Percentiles rank a stretch among this genome's conserved stretches.
Evolutionary conservation across 2,113 vertebrate genomes (phyloP).

Genomic region (Callopanchax toddi): DNA sequence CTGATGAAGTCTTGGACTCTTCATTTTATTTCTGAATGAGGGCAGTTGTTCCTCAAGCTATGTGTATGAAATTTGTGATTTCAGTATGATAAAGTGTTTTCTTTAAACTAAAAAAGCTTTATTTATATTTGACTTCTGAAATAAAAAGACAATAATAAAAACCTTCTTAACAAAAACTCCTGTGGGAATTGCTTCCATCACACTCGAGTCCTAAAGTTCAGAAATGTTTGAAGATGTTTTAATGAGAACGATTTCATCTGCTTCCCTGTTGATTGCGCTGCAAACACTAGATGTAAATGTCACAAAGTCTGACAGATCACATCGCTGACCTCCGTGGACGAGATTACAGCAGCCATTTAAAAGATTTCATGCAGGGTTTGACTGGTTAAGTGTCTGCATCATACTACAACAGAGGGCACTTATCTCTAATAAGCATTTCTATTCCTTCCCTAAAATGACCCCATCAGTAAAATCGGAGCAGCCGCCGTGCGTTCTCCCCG

Average conservation of each 20-base stretch:
- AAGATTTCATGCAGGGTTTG: conserved; percentile 22
- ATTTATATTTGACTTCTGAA: too few relatives aligned
- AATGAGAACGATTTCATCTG: conserved; percentile 15
- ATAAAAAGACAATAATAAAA: too few relatives aligned
- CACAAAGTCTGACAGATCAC: conserved; percentile 7
- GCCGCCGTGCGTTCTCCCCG: neutral
- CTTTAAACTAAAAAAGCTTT: too few relatives aligned
- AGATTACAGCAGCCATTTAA: conserved; percentile 37
- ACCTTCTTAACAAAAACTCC: too few relatives aligned
- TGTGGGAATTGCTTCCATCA: neutral
- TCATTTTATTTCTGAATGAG: too few relatives aligned
- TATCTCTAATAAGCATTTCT: conserved; percentile 40
- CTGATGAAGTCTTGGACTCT: too few relatives aligned
- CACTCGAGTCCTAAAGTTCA: conserved; percentile 1
- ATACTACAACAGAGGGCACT: conserved; percentile 37
- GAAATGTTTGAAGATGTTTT: conserved; percentile 24
- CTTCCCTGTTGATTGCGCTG: conserved; percentile 14
- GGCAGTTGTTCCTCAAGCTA: too few relatives aligned
- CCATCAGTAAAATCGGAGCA: conserved; percentile 7
- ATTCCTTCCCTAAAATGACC: conserved; percentile 9
- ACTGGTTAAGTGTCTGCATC: conserved; percentile 16
- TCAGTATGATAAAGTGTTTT: too few relatives aligned
- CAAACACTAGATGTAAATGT: conserved; percentile 11
- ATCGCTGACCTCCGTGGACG: conserved; percentile 37
- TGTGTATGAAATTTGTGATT: too few relatives aligned